Conservation (phyloP, 2,797 vertebrate genomes). For the Sphenodon punctatus region DNA sequence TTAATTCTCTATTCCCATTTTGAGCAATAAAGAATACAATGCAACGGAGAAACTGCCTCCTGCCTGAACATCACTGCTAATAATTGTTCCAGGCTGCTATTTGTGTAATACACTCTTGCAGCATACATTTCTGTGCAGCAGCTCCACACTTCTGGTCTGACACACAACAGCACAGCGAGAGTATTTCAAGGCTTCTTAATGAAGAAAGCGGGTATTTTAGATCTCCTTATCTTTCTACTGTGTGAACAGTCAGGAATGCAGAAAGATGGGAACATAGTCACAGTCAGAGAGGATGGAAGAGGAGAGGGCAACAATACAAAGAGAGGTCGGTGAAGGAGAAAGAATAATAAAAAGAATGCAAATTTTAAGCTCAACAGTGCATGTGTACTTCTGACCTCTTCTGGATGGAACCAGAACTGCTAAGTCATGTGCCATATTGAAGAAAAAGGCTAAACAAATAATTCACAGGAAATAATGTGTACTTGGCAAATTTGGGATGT, state of each 20-base stretch:
- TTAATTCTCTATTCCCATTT: not conserved
- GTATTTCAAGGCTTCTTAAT: not conserved
- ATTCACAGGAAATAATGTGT: not conserved
- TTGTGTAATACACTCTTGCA: too few relatives aligned
- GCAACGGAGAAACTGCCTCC: too few relatives aligned
- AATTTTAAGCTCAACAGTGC: not conserved
- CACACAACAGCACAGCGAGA: too few relatives aligned
- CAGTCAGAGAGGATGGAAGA: not conserved
- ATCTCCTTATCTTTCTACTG: not conserved
- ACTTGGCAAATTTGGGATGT: not conserved
- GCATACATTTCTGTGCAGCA: too few relatives aligned
- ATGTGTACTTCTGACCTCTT: not conserved
- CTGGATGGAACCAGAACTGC: not conserved
- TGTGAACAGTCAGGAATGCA: not conserved
- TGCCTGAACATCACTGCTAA: too few relatives aligned
- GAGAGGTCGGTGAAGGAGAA: not conserved
- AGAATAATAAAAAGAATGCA: not conserved
- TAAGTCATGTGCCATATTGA: not conserved
- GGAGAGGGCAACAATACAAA: not conserved
- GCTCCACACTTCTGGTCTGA: too few relatives aligned
- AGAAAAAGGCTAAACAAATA: not conserved
- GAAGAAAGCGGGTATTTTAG: not conserved
- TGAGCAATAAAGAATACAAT: too few relatives aligned
- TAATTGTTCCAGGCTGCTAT: too few relatives aligned
- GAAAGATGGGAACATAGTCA: accelerated